These are phyloP conservation scores for Heliconius hortense DNA, from an alignment of 2,888 invertebrate species.

Conservation along the genomic window DNA sequence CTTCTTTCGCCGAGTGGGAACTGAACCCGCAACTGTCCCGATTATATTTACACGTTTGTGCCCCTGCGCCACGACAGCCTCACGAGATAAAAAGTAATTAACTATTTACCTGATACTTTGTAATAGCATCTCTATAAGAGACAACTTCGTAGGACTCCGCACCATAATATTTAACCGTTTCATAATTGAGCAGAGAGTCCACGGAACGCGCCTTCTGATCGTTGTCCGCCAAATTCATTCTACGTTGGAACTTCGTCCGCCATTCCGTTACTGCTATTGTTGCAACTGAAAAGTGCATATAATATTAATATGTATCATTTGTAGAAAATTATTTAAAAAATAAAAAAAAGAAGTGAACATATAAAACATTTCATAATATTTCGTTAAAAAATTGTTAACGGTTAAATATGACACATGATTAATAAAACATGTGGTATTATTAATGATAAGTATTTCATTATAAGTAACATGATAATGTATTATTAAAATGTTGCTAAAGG, in stretches of 20 bases:
- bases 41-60: too few species aligned
- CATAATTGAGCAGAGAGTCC: constrained; percentile 98
- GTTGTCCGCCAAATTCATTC: constrained; percentile 97
- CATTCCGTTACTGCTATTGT: constrained; percentile 98
- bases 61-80: too few species aligned
- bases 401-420: background rate
- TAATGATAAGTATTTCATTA: background rate
- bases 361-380: background rate
- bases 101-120: constrained; percentile 89
- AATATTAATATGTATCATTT: background rate
- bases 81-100: background rate
- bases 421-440: background rate
- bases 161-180: constrained; percentile 99
- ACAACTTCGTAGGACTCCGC: constrained; percentile 96
- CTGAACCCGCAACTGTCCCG: too few species aligned
- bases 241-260: constrained; percentile 96
- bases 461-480: background rate
- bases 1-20: too few species aligned
- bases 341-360: background rate
- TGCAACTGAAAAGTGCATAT: constrained; percentile 47
- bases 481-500: too few species aligned
- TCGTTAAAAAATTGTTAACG: background rate
- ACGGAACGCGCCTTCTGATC: constrained; percentile 95
- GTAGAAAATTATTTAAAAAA: background rate
- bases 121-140: constrained; percentile 91